These are phyloP conservation scores for Mesorhabditis spiculigera DNA, from an alignment of 2,888 invertebrate species.

Conservation along the genomic window DNA sequence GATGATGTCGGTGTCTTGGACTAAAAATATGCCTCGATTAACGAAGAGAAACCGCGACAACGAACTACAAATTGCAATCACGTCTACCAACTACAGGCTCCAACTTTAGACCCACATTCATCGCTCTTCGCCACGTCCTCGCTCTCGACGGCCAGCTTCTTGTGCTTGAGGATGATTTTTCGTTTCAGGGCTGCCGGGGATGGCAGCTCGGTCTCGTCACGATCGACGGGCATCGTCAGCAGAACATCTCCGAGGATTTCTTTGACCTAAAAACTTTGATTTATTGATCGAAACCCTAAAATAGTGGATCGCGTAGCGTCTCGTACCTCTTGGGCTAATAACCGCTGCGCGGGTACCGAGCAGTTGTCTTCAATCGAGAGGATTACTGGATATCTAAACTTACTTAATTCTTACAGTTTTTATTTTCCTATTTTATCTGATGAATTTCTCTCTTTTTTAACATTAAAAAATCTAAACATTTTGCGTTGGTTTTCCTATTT, in stretches of 20 bases:
- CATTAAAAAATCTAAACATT: not conserved
- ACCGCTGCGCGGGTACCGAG: slow-evolving; percentile 54
- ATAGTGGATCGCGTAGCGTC: not conserved
- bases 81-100: not conserved
- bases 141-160: slow-evolving; percentile 54
- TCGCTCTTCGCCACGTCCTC: slow-evolving; percentile 34
- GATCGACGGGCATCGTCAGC: slow-evolving; percentile 57
- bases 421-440: not conserved
- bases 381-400: slow-evolving; percentile 55
- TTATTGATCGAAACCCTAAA: slow-evolving; percentile 21
- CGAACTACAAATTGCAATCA: not conserved
- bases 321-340: slow-evolving; percentile 46
- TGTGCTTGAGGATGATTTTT: slow-evolving; percentile 63
- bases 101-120: slow-evolving; percentile 25
- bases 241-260: slow-evolving; percentile 59
- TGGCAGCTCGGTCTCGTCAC: slow-evolving; percentile 59
- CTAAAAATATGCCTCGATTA: slow-evolving; percentile 19
- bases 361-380: slow-evolving; percentile 59
- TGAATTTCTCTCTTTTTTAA: not conserved
- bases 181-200: slow-evolving; percentile 62
- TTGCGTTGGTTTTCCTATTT: too few species aligned
- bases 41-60: slow-evolving; percentile 8
- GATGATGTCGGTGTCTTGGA: slow-evolving; percentile 48
- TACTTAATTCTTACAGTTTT: not conserved
- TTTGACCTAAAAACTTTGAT: slow-evolving; percentile 22